Evolutionary conservation across 2,797 vertebrate species (phyloP), one percentile per base, ranked within the genome.

Genomic region (Ceyx erithaca): DNA sequence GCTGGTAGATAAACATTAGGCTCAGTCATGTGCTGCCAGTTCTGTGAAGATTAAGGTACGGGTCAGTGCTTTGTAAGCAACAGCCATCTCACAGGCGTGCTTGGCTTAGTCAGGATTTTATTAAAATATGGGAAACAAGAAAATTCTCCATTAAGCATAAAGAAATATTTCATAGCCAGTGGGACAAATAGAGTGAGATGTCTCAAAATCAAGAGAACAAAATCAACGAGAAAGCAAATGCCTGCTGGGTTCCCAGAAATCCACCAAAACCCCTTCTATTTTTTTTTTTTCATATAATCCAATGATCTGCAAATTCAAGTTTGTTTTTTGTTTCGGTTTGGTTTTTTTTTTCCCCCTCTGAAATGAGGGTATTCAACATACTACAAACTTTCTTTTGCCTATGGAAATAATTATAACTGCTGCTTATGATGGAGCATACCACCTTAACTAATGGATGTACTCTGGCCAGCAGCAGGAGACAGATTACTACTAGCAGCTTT

Each of bases 391-490:
- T 66, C 57, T 70, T 78, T n/a, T 78, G 80, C 83, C 85, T 72
- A 3, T 4, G 52, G 80, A 43, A 88, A 40, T 58, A 59, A 43
- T 1, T 31, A 49, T 62, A 22, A 66, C 62, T 54, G 62, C 63
- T 70, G 88, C 90, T 84, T 20, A 12, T 78, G 87, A 73, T 4
- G 5, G 64, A 91, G 77, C 6, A 2, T 8, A 52, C 9, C 54
- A 51, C 80, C 58, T 14, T 17, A 72, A 52, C 80, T 76, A 25
- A 93, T 6, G 80, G 83, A 41, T 88, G 51, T 55, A 31, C 51
- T 66, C 80, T 18, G 92, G 88, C 94, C 88, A 92, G 90, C 87
- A 93, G 70, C 90, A 90, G 73, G 62, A 94, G 85, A 91, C 83
- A 86, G 59, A 86, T 81, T 43, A 59, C 90, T 81, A 51, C 37